phyloP scores from a whole-genome alignment of 1,140 invertebrate species.

The Solenopsis invicta region DNA sequence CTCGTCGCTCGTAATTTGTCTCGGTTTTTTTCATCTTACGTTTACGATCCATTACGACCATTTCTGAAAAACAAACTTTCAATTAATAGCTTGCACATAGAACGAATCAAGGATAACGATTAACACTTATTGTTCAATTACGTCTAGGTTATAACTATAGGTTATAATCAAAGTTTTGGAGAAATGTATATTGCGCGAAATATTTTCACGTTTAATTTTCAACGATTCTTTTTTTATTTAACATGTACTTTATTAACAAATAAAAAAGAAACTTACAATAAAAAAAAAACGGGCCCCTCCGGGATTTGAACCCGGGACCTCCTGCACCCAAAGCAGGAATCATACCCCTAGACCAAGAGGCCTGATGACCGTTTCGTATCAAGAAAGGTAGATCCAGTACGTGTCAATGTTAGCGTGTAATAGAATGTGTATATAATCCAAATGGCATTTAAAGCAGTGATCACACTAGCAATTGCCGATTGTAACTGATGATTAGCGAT shows the following conservation, averaged over 20 bases:
- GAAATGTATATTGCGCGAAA: background rate
- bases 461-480: no score
- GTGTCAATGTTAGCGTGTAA: background rate
- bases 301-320: constrained; percentile 91
- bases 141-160: background rate
- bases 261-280: background rate
- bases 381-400: background rate
- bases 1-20: no score
- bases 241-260: background rate
- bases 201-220: background rate
- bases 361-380: constrained; percentile 71
- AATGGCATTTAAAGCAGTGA: no score
- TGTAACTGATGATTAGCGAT: no score
- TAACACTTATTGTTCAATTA: background rate
- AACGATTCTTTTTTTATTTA: background rate
- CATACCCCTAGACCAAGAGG: constrained; percentile 91
- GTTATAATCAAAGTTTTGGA: background rate
- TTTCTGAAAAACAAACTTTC: no score
- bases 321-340: constrained; percentile 90
- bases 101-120: no score
- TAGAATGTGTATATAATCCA: background rate
- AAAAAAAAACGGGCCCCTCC: constrained; percentile 87
- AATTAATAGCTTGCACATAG: no score
- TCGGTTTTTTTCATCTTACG: no score
- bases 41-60: no score